These are phyloP conservation scores for Galerucella pusilla DNA, from an alignment of 2,888 invertebrate species.

Conservation along the genomic window DNA sequence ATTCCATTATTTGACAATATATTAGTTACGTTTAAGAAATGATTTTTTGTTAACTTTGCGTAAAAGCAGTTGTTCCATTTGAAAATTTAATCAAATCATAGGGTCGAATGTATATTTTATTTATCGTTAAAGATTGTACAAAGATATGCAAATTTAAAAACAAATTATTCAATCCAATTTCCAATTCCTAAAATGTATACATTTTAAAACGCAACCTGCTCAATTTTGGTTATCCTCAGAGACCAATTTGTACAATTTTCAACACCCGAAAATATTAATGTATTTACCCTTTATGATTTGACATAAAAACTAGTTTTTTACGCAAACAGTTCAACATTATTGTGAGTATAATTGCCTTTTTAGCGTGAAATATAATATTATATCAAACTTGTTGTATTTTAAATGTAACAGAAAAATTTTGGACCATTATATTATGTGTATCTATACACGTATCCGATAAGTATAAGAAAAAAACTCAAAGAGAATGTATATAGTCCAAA, in stretches of 20 bases:
- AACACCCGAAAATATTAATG: not conserved
- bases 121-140: not conserved
- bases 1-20: slow-evolving; percentile 67
- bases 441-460: slow-evolving; percentile 34
- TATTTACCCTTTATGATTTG: not conserved
- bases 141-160: not conserved
- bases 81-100: not conserved
- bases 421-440: slow-evolving; percentile 45
- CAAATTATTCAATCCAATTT: not conserved
- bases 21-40: slow-evolving; percentile 54
- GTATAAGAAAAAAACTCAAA: not conserved
- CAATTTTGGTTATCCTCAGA: too few species aligned
- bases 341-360: slow-evolving; percentile 67
- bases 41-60: slow-evolving; percentile 46
- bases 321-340: slow-evolving; percentile 57
- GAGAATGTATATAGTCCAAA: slow-evolving; percentile 39
- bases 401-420: slow-evolving; percentile 59
- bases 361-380: slow-evolving; percentile 63
- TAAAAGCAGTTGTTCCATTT: slow-evolving; percentile 7
- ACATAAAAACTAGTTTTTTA: slow-evolving; percentile 21
- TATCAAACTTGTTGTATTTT: slow-evolving; percentile 63
- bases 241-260: not conserved
- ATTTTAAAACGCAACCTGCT: too few species aligned
- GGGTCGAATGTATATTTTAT: not conserved
- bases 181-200: not conserved